Conservation (phyloP, 2,113 vertebrate species). For the Pseudopipra pipra region DNA sequence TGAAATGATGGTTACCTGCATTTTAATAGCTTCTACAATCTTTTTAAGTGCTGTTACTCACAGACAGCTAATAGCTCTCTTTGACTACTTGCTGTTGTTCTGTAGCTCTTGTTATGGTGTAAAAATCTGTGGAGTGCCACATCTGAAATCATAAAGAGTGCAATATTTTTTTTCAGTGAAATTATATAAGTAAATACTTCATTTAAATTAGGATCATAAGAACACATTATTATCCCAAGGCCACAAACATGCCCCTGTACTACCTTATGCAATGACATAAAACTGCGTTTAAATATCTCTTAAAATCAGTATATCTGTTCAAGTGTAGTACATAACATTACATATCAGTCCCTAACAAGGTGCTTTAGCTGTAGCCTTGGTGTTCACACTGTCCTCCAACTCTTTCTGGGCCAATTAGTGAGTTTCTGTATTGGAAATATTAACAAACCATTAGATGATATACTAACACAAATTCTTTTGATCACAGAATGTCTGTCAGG, state of each 20-base stretch:
- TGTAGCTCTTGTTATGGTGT: background rate
- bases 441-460: background rate
- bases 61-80: background rate
- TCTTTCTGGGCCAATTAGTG: background rate
- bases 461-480: background rate
- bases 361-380: background rate
- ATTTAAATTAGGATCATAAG: background rate
- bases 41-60: background rate
- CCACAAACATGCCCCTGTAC: background rate
- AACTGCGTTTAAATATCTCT: background rate
- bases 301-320: background rate
- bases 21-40: conserved; percentile 3
- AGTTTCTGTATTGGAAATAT: background rate
- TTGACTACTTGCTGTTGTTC: background rate
- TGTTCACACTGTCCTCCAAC: background rate
- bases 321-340: background rate
- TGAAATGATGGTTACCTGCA: background rate
- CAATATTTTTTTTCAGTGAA: background rate
- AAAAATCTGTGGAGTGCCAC: background rate
- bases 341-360: background rate
- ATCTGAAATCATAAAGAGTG: background rate
- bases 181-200: background rate
- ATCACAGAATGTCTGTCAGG: background rate
- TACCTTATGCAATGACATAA: background rate
- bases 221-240: background rate